Evolutionary conservation across 2,797 vertebrate genomes (phyloP).

Genomic region (Sus cebifrons): DNA sequence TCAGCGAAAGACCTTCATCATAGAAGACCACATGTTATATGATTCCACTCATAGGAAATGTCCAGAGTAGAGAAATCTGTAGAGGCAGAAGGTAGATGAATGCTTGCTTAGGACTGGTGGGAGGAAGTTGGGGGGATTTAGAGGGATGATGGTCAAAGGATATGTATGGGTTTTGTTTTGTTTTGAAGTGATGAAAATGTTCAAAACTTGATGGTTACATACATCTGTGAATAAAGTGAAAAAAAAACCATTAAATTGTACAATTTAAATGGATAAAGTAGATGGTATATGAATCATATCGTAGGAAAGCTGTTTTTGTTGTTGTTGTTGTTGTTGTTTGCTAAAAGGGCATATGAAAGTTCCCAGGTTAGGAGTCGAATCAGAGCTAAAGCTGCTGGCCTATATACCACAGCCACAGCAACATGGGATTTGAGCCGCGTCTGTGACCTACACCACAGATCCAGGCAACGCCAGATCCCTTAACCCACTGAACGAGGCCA

Average conservation of each 20-base stretch:
- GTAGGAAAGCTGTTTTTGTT: background rate
- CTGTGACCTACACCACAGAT: too few relatives aligned
- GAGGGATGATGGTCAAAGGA: background rate
- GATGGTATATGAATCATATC: background rate
- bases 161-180: background rate
- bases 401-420: too few relatives aligned
- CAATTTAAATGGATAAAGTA: background rate
- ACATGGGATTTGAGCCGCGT: too few relatives aligned
- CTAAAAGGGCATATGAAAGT: too few relatives aligned
- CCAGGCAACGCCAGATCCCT: too few relatives aligned
- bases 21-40: background rate
- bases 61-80: background rate
- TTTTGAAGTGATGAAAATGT: background rate
- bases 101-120: background rate
- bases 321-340: background rate
- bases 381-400: too few relatives aligned
- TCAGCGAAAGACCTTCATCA: background rate
- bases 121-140: too few relatives aligned
- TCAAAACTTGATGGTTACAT: background rate
- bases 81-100: background rate
- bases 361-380: too few relatives aligned
- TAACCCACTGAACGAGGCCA: too few relatives aligned
- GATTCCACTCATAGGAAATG: background rate
- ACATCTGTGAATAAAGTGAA: background rate
- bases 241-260: background rate